Evolutionary conservation across 1,140 invertebrate species (phyloP).

Genomic region (Saccostrea echinata): DNA sequence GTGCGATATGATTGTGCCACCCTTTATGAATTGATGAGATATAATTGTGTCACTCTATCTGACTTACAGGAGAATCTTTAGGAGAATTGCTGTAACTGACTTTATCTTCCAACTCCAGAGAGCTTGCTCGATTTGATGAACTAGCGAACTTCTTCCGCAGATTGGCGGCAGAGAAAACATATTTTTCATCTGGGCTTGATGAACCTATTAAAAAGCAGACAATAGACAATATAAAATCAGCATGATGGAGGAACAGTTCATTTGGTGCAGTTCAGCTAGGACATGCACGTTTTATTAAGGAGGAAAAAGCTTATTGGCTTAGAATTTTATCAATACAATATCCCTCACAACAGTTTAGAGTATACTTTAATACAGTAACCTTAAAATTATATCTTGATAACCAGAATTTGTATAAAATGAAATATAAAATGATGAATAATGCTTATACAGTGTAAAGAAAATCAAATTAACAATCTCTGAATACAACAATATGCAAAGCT

Average conservation of each 20-base stretch:
- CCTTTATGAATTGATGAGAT: too few relatives aligned
- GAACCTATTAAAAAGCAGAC: constrained; percentile 48
- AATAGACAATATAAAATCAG: too few relatives aligned
- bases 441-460: too few relatives aligned
- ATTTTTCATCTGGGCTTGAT: constrained; percentile 61
- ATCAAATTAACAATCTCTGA: too few relatives aligned
- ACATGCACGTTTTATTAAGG: neutral
- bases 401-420: too few relatives aligned
- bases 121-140: constrained; percentile 71
- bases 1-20: too few relatives aligned
- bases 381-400: too few relatives aligned
- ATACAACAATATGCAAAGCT: too few relatives aligned
- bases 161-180: constrained; percentile 58
- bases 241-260: neutral
- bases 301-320: neutral
- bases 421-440: too few relatives aligned
- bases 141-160: constrained; percentile 70
- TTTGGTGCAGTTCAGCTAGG: neutral
- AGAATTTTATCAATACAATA: neutral
- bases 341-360: neutral
- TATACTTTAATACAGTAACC: neutral
- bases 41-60: neutral
- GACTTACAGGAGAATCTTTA: constrained; percentile 78
- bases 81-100: constrained; percentile 78
- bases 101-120: constrained; percentile 79